phyloP scores from a whole-genome alignment of 2,888 invertebrate species.

The Nephrocerus scutellatus region DNA sequence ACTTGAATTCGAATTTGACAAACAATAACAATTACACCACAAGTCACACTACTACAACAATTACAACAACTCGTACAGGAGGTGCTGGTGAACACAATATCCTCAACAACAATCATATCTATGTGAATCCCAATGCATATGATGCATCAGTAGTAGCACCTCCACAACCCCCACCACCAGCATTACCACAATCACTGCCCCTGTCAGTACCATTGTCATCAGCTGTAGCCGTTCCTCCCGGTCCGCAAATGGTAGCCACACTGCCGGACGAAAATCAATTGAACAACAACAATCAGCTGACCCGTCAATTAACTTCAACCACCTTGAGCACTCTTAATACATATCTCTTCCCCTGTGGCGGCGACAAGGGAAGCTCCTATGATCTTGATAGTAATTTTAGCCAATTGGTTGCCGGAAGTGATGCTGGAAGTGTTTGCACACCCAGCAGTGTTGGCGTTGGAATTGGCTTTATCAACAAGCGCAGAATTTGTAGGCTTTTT shows the following conservation, averaged over 20 bases:
- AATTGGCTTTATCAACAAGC: slow-evolving; percentile 37
- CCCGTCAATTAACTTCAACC: slow-evolving; percentile 37
- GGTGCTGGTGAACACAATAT: slow-evolving; percentile 21
- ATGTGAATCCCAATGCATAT: slow-evolving; percentile 43
- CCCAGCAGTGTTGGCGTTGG: slow-evolving; percentile 20
- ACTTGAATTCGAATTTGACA: slow-evolving; percentile 26
- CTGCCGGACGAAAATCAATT: slow-evolving; percentile 28
- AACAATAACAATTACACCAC: slow-evolving; percentile 22
- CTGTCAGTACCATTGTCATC: slow-evolving; percentile 31
- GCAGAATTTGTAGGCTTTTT: slow-evolving; percentile 35
- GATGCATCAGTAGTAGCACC: no score
- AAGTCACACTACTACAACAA: slow-evolving; percentile 4
- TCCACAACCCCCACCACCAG: slow-evolving; percentile 39
- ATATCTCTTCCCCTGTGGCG: slow-evolving; percentile 44
- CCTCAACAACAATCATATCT: slow-evolving; percentile 42
- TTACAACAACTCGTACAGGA: slow-evolving; percentile 9
- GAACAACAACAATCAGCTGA: slow-evolving; percentile 29
- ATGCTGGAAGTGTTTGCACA: slow-evolving; percentile 25
- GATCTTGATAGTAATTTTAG: slow-evolving; percentile 45
- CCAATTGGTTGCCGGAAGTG: slow-evolving; percentile 41
- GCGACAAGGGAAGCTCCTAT: slow-evolving; percentile 38
- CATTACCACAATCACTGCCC: slow-evolving; percentile 27
- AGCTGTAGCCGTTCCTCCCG: slow-evolving; percentile 26
- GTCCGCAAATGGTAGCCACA: no score
- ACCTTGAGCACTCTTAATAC: slow-evolving; percentile 43